These are phyloP conservation scores for Trichosurus vulpecula DNA, from an alignment of 2,797 vertebrate genomes.

Conservation along the genomic window DNA sequence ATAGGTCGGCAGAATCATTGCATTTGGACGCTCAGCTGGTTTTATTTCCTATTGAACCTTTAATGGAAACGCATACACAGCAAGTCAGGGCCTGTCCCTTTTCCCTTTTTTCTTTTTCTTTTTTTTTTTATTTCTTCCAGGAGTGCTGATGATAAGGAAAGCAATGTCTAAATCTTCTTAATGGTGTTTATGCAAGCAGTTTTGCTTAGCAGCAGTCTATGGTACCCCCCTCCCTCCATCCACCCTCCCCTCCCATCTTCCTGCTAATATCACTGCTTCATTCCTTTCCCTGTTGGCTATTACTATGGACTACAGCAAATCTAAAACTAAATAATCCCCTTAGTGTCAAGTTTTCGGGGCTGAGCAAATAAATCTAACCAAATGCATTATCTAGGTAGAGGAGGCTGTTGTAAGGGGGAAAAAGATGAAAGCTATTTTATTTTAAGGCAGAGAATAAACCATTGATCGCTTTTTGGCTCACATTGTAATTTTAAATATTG, in stretches of 20 bases:
- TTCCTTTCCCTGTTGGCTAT: constrained; percentile 91
- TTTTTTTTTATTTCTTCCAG: constrained; percentile 84
- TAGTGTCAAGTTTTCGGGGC: constrained; percentile 93
- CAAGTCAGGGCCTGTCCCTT: constrained; percentile 86
- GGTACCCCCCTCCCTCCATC: constrained; percentile 82
- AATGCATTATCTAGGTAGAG: constrained; percentile 94
- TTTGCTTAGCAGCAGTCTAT: constrained; percentile 89
- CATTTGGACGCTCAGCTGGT: constrained; percentile 78
- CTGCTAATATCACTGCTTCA: constrained; percentile 90
- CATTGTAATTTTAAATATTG: constrained; percentile 83
- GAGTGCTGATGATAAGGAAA: constrained; percentile 91
- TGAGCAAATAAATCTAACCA: constrained; percentile 95
- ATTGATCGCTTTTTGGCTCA: constrained; percentile 78
- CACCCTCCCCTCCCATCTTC: constrained; percentile 84
- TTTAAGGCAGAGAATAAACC: constrained; percentile 86
- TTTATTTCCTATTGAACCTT: constrained; percentile 86
- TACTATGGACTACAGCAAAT: constrained; percentile 91
- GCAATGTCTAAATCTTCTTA: constrained; percentile 92
- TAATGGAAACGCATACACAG: constrained; percentile 87
- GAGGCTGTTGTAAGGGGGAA: constrained; percentile 85
- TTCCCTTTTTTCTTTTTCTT: constrained; percentile 80
- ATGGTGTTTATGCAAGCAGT: constrained; percentile 92
- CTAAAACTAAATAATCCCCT: constrained; percentile 99
- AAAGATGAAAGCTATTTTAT: constrained; percentile 89
- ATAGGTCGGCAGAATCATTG: constrained; percentile 77